These are phyloP conservation scores for Trinorchestia longiramus DNA, from an alignment of 1,140 invertebrate genomes.

Conservation along the genomic window DNA sequence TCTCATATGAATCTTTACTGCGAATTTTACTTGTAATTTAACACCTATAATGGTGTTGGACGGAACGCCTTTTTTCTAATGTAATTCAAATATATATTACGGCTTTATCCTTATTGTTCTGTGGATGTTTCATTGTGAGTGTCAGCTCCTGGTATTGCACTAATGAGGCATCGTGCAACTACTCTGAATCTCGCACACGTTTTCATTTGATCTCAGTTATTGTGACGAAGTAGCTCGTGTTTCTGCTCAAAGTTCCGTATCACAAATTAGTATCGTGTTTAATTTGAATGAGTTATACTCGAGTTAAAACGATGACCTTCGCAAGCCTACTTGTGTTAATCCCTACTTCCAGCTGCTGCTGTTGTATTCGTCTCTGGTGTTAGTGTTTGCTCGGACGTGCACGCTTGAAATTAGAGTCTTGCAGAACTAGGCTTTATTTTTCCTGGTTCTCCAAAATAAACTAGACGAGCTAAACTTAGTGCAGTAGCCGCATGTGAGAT, in stretches of 20 bases:
- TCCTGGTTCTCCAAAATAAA: no score
- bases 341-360: neutral
- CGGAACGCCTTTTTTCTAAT: neutral
- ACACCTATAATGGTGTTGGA: neutral
- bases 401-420: neutral
- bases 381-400: neutral
- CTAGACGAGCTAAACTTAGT: neutral
- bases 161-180: no score
- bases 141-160: no score
- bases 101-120: no score
- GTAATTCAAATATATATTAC: neutral
- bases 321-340: no score
- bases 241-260: neutral
- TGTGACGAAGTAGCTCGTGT: neutral
- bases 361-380: neutral
- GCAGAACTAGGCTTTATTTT: neutral
- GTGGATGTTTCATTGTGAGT: no score
- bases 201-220: neutral
- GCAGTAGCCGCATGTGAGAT: neutral
- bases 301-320: neutral
- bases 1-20: neutral
- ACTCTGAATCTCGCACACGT: neutral
- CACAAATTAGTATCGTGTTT: neutral
- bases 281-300: neutral
- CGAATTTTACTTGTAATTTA: neutral